Conservation (phyloP, 2,888 invertebrate species). For the Pelosia muscerda region DNA sequence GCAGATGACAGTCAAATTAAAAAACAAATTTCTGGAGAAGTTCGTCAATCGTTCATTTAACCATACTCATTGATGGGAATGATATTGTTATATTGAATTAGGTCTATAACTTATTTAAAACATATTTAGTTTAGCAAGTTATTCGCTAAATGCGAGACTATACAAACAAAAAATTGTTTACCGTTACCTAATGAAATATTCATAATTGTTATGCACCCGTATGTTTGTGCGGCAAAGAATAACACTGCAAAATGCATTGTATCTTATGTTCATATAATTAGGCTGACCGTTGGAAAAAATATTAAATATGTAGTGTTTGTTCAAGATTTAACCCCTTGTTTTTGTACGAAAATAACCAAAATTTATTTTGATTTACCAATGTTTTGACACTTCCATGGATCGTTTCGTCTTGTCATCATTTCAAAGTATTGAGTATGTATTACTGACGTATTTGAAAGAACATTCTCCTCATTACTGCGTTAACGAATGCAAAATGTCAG, state of each 20-base stretch:
- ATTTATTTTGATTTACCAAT: not conserved
- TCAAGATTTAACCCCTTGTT: not conserved
- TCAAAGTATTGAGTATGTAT: too few species aligned
- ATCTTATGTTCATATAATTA: conserved; percentile 19
- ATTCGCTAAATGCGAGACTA: conserved; percentile 19
- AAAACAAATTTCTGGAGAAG: conserved; percentile 46
- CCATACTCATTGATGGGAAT: conserved; percentile 36
- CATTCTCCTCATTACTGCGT: too few species aligned
- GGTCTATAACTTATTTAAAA: conserved; percentile 30
- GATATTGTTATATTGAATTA: conserved; percentile 37
- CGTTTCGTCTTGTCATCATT: not conserved
- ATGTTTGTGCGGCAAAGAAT: conserved; percentile 20
- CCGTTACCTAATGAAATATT: conserved; percentile 31
- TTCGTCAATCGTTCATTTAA: conserved; percentile 42
- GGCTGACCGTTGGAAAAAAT: conserved; percentile 16
- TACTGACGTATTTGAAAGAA: too few species aligned
- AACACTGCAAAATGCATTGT: conserved; percentile 32
- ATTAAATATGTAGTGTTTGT: not conserved
- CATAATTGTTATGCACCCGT: conserved; percentile 27
- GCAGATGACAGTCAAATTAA: conserved; percentile 45
- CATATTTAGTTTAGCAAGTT: conserved; percentile 33
- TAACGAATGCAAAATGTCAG: too few species aligned
- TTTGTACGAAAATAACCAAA: not conserved
- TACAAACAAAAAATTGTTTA: conserved; percentile 17
- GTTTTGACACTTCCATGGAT: not conserved